These are phyloP conservation scores for Onthophagus sagittarius DNA, from an alignment of 2,888 invertebrate species.

Conservation along the genomic window DNA sequence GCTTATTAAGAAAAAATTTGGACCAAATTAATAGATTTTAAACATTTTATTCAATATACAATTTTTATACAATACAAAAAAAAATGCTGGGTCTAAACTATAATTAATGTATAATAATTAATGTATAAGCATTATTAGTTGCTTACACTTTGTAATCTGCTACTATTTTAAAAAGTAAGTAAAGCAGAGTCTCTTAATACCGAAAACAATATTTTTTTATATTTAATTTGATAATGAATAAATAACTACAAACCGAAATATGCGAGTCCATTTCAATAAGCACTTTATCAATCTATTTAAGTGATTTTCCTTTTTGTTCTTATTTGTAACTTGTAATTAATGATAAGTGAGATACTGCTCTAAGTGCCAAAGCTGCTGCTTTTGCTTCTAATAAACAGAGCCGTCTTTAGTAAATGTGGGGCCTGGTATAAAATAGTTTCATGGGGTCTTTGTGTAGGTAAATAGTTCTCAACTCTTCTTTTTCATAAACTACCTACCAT, in stretches of 20 bases:
- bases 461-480: no score
- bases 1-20: background rate
- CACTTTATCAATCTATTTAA: slow-evolving; percentile 60
- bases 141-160: slow-evolving; percentile 46
- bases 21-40: background rate
- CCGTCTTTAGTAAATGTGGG: background rate
- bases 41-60: background rate
- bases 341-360: slow-evolving; percentile 63
- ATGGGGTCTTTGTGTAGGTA: no score
- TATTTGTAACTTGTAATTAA: slow-evolving; percentile 60
- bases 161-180: slow-evolving; percentile 47
- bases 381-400: slow-evolving; percentile 60
- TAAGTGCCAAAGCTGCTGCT: slow-evolving; percentile 59
- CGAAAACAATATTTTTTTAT: slow-evolving; percentile 34
- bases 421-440: no score
- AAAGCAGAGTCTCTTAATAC: slow-evolving; percentile 52
- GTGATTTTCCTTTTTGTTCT: slow-evolving; percentile 49
- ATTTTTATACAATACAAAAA: no score
- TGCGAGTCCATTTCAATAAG: slow-evolving; percentile 65
- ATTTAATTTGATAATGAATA: background rate
- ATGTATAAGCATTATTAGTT: slow-evolving; percentile 18
- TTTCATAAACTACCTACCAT: no score
- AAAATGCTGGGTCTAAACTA: no score
- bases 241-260: slow-evolving; percentile 49
- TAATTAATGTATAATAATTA: slow-evolving; percentile 7